These are phyloP conservation scores for Salticus scenicus DNA, from an alignment of 2,888 invertebrate species.

Conservation along the genomic window DNA sequence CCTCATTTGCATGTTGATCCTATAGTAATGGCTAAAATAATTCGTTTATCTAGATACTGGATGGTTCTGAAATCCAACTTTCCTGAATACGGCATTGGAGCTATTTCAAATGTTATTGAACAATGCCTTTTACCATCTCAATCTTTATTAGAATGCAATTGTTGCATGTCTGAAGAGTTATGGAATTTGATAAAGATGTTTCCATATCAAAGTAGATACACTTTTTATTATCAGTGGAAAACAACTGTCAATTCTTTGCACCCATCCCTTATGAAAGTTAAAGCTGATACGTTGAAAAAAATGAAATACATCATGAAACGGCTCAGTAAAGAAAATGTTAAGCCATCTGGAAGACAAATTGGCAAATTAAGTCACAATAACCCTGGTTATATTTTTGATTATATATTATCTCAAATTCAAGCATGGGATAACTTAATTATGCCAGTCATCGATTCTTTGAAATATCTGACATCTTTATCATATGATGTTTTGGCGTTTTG, in stretches of 20 bases:
- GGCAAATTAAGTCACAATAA: conserved; percentile 98
- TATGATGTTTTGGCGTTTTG: conserved; percentile 97
- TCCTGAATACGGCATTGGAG: conserved; percentile 81
- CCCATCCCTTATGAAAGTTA: conserved; percentile 87
- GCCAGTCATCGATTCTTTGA: conserved; percentile 97
- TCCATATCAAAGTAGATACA: conserved; percentile 90
- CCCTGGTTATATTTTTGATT: conserved; percentile 96
- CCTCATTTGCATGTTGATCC: conserved; percentile 91
- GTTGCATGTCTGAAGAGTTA: conserved; percentile 96
- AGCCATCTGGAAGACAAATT: conserved; percentile 94
- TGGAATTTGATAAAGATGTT: conserved; percentile 91
- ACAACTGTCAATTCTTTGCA: conserved; percentile 89
- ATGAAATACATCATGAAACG: conserved; percentile 96
- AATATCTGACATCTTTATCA: conserved; percentile 94
- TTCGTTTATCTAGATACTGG: conserved; percentile 78
- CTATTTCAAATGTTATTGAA: conserved; percentile 90
- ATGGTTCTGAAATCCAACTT: conserved; percentile 75
- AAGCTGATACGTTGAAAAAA: conserved; percentile 90
- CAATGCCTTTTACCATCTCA: conserved; percentile 92
- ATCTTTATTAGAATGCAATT: conserved; percentile 94
- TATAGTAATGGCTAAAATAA: conserved; percentile 90
- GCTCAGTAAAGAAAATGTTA: conserved; percentile 97
- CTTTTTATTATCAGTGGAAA: conserved; percentile 97
- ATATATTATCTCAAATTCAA: conserved; percentile 89
- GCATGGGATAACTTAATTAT: conserved; percentile 94